Evolutionary conservation across 2,888 invertebrate species (phyloP).

Genomic region (Notocelia uddmanniana): DNA sequence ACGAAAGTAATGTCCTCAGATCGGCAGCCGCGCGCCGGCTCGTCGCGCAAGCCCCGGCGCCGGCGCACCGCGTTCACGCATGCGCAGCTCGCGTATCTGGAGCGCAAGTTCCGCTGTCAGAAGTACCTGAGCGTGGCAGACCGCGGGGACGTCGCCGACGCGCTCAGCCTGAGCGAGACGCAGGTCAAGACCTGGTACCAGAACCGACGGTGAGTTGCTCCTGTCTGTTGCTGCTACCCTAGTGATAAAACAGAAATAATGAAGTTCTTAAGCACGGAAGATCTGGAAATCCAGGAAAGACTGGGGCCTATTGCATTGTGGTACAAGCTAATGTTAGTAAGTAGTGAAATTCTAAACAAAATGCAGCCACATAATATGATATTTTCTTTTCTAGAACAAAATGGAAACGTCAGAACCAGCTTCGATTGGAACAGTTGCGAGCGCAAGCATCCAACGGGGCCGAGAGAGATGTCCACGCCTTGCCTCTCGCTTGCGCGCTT

Average conservation of each 20-base stretch:
- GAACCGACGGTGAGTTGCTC: constrained; percentile 89
- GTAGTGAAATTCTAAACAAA: no score
- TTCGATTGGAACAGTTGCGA: constrained; percentile 93
- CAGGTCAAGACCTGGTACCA: constrained; percentile 99
- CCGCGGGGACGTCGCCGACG: constrained; percentile 96
- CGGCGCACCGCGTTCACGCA: constrained; percentile 97
- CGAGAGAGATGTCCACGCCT: constrained; percentile 82
- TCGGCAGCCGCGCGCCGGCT: constrained; percentile 53
- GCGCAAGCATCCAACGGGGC: constrained; percentile 91
- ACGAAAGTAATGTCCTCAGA: constrained; percentile 54
- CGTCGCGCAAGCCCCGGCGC: constrained; percentile 90
- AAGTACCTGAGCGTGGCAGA: constrained; percentile 98
- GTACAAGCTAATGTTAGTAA: no score
- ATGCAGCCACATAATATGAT: no score
- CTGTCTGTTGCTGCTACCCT: background rate
- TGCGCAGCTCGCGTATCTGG: constrained; percentile 95
- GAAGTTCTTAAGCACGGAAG: no score
- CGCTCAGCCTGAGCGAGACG: constrained; percentile 95
- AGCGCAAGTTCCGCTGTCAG: constrained; percentile 96
- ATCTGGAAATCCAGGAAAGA: no score
- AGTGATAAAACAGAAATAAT: no score
- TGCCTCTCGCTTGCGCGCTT: constrained; percentile 77
- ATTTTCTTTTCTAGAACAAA: constrained; percentile 88
- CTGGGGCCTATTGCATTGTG: no score
- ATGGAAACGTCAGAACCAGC: constrained; percentile 96